Evolutionary conservation across 2,888 invertebrate genomes (phyloP), one percentile per base, ranked within the genome.

Genomic region (Junonia oenone): DNA sequence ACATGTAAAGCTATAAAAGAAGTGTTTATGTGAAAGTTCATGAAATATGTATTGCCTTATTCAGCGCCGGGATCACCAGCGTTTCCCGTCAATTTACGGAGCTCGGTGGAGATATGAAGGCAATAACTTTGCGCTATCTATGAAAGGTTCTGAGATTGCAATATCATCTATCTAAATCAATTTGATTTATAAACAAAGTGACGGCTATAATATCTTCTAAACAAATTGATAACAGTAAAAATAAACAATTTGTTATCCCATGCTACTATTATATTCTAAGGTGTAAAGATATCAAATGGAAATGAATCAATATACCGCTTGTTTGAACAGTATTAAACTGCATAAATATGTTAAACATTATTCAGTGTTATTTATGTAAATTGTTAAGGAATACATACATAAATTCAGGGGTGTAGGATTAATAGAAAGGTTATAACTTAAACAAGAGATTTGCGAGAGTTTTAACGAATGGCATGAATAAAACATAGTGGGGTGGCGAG

Each of bases 61-160:
- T 74, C 74, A 69, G 66, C 66, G 72, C 64, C 72, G 71, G 68
- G 73, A 75, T 78, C 72, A 72, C 76, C 71, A 74, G 77, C 68
- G 77, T 80, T 79, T 80, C 73, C 73, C 76, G 68, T 69, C 75
- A 81, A 81, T 80, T 79, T 82, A 78, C 72, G 64, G 73, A 71
- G 73, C 74, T 67, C 70, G 66, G 49, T 26, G 22, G 50, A 64
- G 75, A 79, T 81, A 81, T 75, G 77, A 74, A 68, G 73, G 81
- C 75, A 78, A 85, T 85, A 83, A 79, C 73, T 84, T 69, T 71
- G 56, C 73, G 68, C 73, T 81, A 78, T 81, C 81, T 75, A 61
- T 59, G 70, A 71, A 75, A 75, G 77, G 78, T 64, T 73, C 73
- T 69, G 76, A 78, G 81, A 84, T 81, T 83, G 78, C 72, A 76